Conservation (phyloP, 2,113 vertebrate genomes). For the rabbit (Oryctolagus cuniculus) region mOryCun1.1 NC_091441.1:86945501-86946000, state of each 20-base stretch:
- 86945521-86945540: not conserved
- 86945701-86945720: not conserved
- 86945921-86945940: not conserved
- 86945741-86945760: conserved; percentile 43
- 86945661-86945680: not conserved
- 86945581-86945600: not conserved
- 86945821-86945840: conserved; percentile 33
- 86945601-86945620: not conserved
- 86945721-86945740: not conserved
- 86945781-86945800: not conserved
- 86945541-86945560: not conserved
- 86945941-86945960: not conserved
- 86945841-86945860: conserved; percentile 17
- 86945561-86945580: not conserved
- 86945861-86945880: conserved; percentile 29
- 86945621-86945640: not conserved
- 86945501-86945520: not conserved
- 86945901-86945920: conserved; percentile 8
- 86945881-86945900: not conserved
- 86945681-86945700: not conserved
- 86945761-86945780: conserved; percentile 28
- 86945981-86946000: not conserved
- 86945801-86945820: not conserved
- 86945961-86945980: conserved; percentile 12
- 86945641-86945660: not conserved